A percentile compares a stretch with the other conserved stretches of the same genome.
These are phyloP conservation scores for Apodemus agrarius DNA, from an alignment of 2,797 vertebrate species.

Conservation along the genomic window DNA sequence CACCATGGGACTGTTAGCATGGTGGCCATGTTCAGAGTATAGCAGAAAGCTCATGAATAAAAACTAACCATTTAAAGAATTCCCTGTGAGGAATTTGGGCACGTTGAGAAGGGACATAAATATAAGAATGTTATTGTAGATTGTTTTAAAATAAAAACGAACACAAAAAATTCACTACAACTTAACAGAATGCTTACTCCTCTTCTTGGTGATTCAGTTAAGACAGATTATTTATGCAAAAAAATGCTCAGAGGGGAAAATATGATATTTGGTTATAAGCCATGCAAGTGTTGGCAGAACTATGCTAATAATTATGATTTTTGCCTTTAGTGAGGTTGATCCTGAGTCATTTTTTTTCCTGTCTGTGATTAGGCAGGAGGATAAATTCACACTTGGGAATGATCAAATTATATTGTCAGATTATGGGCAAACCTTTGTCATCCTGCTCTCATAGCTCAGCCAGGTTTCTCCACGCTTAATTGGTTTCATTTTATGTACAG, in stretches of 20 bases:
- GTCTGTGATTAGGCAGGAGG: not conserved
- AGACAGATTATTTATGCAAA: slow-evolving; percentile 57
- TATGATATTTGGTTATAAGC: slow-evolving; percentile 13
- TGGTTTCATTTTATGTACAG: not conserved
- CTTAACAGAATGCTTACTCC: not conserved
- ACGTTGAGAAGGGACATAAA: not conserved
- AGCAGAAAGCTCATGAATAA: not conserved
- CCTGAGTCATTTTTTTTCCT: not conserved
- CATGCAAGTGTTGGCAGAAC: slow-evolving; percentile 11
- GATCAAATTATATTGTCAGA: slow-evolving; percentile 16
- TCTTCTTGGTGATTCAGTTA: not conserved
- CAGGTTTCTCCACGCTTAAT: slow-evolving; percentile 1
- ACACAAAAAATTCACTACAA: not conserved
- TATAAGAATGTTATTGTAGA: not conserved
- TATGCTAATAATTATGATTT: slow-evolving; percentile 56
- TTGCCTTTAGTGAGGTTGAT: not conserved
- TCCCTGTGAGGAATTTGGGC: not conserved
- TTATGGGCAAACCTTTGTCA: not conserved
- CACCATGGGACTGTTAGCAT: not conserved
- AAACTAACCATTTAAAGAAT: not conserved
- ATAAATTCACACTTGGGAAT: slow-evolving; percentile 33
- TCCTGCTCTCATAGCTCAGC: not conserved
- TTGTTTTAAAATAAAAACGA: not conserved
- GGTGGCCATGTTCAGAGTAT: not conserved
- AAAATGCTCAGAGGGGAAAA: slow-evolving; percentile 14